Conservation (phyloP, 2,888 invertebrate species). For the Ypsolopha scabrella region DNA sequence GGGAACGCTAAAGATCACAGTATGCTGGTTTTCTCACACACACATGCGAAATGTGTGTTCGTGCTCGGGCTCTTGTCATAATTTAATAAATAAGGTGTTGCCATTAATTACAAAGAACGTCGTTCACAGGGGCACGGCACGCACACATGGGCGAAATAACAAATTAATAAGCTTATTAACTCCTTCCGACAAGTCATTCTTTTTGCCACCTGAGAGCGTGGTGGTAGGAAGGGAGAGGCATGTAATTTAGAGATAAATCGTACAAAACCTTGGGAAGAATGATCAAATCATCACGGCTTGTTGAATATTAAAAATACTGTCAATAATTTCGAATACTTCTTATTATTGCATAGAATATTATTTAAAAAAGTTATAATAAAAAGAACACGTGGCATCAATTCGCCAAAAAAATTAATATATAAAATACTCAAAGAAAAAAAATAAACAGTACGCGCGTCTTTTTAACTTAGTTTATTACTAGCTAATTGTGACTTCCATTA, state of each 20-base stretch:
- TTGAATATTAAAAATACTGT: too few species aligned
- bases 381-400: too few species aligned
- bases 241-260: too few species aligned
- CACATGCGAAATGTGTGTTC: constrained; percentile 26
- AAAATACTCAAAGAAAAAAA: too few species aligned
- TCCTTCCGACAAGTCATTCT: constrained; percentile 64
- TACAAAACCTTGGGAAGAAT: too few species aligned
- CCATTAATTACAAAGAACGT: constrained; percentile 66
- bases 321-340: background rate
- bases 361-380: too few species aligned
- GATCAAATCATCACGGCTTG: too few species aligned
- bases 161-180: constrained; percentile 68
- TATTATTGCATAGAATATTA: too few species aligned
- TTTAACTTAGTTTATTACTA: too few species aligned
- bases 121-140: constrained; percentile 52
- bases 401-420: too few species aligned
- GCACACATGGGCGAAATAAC: constrained; percentile 28
- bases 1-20: constrained; percentile 23
- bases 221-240: background rate
- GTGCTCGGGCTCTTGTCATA: constrained; percentile 58
- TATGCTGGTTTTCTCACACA: constrained; percentile 38
- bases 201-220: constrained; percentile 14
- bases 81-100: constrained; percentile 70
- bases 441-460: too few species aligned
- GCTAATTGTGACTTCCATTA: too few species aligned